Base-by-base conservation (phyloP, 2,888 invertebrate species). In the Pammene aurita region DNA sequence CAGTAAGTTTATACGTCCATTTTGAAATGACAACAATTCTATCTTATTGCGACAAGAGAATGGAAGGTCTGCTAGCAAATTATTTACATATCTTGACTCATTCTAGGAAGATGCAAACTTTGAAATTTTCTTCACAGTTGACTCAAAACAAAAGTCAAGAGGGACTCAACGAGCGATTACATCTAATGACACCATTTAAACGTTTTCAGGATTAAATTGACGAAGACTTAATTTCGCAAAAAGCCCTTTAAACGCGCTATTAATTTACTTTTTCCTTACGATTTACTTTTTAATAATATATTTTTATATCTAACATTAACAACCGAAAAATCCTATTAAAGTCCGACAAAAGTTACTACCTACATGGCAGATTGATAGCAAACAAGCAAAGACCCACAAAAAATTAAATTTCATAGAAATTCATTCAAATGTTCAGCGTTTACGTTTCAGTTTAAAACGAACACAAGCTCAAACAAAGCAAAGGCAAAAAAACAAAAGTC, bases 131-230 rank as follows among this genome's bases (percentile, higher is more conserved):
- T 62, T 38, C 18, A 9, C 48, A 61, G 61, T 62, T 26, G 18
- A 57, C 35, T 42, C 42, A 44, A 63, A 57, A 46, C 46, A 57
- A 63, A 63, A 63, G 50, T 14, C 44, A n/a, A 38, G 35, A 26
- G 52, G 14, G 56, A 56, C 62, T 13, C n/a, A n/a, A 11, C 48
- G 63, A 62, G 18, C 38, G 16, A 64, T 68, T 68, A 68, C 44
- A 64, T 58, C 57, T 63, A 64, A 68, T 58, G 57, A 14, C 18
- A 44, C 57, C 68, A 57, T 64, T 68, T 64, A 63, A 62, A 62
- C 35, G 46, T 52, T 52, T 68, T 38, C 57, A 58, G 26, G 44
- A 48, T 18, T 18, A 63, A 52, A 50, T 44, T n/a, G 52, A 56
- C 67, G 67, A 1, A 50, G 61, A 48, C 26, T 48, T 58, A n/a